These are phyloP conservation scores for Gallirallus australis DNA, from an alignment of 2,797 vertebrate species.

Conservation along the genomic window DNA sequence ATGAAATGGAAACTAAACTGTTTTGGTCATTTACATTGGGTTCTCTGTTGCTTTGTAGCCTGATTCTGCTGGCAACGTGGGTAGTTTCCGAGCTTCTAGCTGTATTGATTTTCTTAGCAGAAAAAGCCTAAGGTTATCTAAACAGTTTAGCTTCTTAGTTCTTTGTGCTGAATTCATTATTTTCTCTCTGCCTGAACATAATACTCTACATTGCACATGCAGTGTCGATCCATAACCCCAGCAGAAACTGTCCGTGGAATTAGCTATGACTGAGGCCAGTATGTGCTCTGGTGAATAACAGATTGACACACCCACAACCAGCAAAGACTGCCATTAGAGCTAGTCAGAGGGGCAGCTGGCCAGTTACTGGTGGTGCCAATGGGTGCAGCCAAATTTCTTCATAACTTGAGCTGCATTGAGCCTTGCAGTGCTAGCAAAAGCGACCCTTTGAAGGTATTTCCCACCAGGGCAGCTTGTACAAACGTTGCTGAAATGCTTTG, in stretches of 20 bases:
- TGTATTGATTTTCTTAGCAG: constrained; percentile 57
- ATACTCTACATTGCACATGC: neutral
- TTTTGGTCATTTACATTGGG: neutral
- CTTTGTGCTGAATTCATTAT: constrained; percentile 47
- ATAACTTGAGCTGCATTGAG: neutral
- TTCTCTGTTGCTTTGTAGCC: neutral
- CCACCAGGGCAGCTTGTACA: constrained; percentile 12
- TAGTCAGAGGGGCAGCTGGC: neutral
- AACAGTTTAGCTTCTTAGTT: constrained; percentile 58
- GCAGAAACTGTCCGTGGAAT: neutral
- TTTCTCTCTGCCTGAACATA: constrained; percentile 33
- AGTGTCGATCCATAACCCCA: neutral
- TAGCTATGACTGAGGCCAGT: rapidly evolving
- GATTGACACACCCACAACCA: neutral
- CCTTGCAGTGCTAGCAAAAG: neutral
- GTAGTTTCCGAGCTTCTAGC: constrained; percentile 31
- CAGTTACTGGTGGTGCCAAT: neutral
- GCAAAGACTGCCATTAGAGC: neutral
- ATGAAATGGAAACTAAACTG: neutral
- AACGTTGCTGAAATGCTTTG: constrained; percentile 42
- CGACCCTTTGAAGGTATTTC: constrained; percentile 50
- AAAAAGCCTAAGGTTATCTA: constrained; percentile 64
- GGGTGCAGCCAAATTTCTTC: neutral
- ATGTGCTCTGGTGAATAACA: neutral
- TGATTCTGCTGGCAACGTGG: neutral